Conservation (phyloP, 1,140 invertebrate species). For the Temnothorax longispinosus region DNA sequence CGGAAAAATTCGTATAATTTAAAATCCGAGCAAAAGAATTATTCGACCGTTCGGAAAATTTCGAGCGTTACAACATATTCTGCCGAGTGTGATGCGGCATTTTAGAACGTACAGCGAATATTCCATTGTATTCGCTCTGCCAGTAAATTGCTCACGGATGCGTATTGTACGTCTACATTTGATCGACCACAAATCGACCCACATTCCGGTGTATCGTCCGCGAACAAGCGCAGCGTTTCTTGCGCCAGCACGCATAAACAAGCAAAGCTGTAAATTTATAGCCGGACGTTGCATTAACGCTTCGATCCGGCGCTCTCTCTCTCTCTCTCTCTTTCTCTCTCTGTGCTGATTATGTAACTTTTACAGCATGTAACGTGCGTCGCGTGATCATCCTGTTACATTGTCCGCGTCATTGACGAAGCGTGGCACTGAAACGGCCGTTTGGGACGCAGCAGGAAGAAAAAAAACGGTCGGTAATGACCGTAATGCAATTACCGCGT, state of each 20-base stretch:
- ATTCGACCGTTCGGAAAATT: neutral
- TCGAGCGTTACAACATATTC: neutral
- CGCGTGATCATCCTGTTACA: slow-evolving; percentile 30
- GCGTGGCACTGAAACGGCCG: slow-evolving; percentile 23
- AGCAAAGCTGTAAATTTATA: slow-evolving; percentile 16
- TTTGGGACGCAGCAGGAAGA: neutral
- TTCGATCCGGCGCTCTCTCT: neutral
- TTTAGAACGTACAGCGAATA: neutral
- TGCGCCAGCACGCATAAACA: neutral
- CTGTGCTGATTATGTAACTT: slow-evolving; percentile 25
- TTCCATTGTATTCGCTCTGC: neutral
- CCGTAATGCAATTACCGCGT: slow-evolving; percentile 32
- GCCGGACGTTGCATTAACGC: neutral
- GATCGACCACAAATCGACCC: slow-evolving; percentile 45
- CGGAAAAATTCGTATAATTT: neutral
- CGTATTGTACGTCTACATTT: slow-evolving; percentile 31
- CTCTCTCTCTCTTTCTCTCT: neutral
- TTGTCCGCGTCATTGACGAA: slow-evolving; percentile 35
- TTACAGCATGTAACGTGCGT: slow-evolving; percentile 27
- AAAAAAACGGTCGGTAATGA: neutral
- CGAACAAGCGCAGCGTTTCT: slow-evolving; percentile 2
- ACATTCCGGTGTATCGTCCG: slow-evolving; percentile 3
- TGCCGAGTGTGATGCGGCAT: neutral
- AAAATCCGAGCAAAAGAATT: neutral
- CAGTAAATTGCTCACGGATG: slow-evolving; percentile 12